Evolutionary conservation across 2,113 vertebrate species (phyloP).

Genomic region (Tauraco erythrolophus): DNA sequence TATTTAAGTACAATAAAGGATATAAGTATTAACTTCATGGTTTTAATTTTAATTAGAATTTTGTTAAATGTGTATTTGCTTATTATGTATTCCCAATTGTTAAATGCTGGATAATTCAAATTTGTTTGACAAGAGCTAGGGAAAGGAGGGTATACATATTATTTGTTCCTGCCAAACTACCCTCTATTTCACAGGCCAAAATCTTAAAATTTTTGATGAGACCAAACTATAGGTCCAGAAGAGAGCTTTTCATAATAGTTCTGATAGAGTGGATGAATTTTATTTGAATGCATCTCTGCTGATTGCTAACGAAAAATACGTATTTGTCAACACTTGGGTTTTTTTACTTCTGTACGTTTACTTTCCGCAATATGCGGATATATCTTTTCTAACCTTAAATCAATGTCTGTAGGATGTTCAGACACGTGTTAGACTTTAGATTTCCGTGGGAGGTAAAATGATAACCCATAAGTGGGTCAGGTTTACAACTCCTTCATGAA

Average conservation of each 20-base stretch:
- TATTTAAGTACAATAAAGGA: background rate
- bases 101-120: background rate
- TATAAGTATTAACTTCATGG: background rate
- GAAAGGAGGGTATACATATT: background rate
- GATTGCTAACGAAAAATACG: background rate
- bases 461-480: background rate
- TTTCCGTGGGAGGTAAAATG: background rate
- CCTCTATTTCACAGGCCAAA: background rate
- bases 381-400: background rate
- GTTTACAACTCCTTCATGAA: background rate
- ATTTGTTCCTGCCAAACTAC: background rate
- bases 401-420: background rate
- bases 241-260: background rate
- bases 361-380: background rate
- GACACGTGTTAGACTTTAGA: background rate
- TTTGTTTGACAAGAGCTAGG: background rate
- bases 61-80: background rate
- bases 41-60: background rate
- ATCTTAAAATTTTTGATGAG: background rate
- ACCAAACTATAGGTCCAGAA: background rate
- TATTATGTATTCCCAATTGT: background rate
- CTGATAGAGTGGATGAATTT: background rate
- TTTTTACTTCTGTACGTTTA: background rate
- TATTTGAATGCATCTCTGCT: background rate
- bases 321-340: background rate